phyloP scores from a whole-genome alignment of 2,113 vertebrate species.

The Piprites chloris region DNA sequence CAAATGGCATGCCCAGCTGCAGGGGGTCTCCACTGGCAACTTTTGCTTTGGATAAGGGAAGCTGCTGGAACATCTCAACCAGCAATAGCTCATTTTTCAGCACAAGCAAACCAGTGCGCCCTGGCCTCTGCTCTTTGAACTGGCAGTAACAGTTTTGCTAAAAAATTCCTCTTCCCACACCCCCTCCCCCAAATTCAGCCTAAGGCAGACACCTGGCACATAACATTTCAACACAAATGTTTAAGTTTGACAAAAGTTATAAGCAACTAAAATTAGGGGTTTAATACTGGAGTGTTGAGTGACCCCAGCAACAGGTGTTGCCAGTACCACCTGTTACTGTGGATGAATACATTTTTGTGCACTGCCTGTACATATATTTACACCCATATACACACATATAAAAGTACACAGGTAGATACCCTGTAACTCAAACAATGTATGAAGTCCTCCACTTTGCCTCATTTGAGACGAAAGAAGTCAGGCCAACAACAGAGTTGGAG shows the following conservation, averaged over 20 bases:
- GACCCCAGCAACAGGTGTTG: conserved; percentile 55
- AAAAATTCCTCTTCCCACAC: conserved; percentile 25
- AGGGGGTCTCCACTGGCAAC: not conserved
- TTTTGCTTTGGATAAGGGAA: not conserved
- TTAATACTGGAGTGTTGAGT: conserved; percentile 52
- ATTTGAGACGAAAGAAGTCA: not conserved
- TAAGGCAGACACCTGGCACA: conserved; percentile 63
- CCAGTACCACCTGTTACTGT: conserved; percentile 41
- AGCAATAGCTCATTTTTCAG: not conserved
- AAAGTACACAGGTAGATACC: not conserved
- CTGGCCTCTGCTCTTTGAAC: not conserved
- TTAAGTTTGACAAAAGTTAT: conserved; percentile 62
- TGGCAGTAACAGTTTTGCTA: conserved; percentile 15
- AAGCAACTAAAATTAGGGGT: conserved; percentile 58
- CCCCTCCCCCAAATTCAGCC: conserved; percentile 11
- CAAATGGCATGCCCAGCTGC: not conserved
- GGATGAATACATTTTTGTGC: conserved; percentile 44
- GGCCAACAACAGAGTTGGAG: not conserved
- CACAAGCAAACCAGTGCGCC: not conserved
- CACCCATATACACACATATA: not conserved
- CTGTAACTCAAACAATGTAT: not conserved
- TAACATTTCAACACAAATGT: conserved; percentile 56
- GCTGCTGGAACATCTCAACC: not conserved
- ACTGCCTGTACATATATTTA: not conserved
- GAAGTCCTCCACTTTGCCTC: not conserved